A percentile compares a stretch with the other conserved stretches of the same genome.
These are phyloP conservation scores for Andrena fulva DNA, from an alignment of 2,888 invertebrate species.

Conservation along the genomic window DNA sequence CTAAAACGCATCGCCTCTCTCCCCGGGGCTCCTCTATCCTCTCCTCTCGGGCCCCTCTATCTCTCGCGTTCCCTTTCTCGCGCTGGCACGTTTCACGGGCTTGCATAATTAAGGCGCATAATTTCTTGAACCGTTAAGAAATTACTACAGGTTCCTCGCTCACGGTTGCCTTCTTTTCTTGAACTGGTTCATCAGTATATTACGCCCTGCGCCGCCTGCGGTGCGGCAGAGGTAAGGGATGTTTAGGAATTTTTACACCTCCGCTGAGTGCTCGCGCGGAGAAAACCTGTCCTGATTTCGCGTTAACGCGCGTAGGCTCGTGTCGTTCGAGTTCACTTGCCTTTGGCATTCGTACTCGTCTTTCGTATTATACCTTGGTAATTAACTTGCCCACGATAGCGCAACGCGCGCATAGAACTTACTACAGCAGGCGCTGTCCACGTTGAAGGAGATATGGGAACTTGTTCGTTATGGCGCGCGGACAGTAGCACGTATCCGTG, in stretches of 20 bases:
- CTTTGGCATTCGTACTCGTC: conserved; percentile 26
- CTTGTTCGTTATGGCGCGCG: background rate
- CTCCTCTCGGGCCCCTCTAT: background rate
- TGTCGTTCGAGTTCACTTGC: conserved; percentile 25
- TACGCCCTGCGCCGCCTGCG: conserved; percentile 28
- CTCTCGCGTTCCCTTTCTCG: conserved; percentile 7
- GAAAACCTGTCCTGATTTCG: conserved; percentile 66
- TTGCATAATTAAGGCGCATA: conserved; percentile 68
- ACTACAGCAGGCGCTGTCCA: background rate
- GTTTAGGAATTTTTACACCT: conserved; percentile 44
- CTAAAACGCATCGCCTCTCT: conserved; percentile 57
- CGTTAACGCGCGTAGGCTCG: conserved; percentile 38
- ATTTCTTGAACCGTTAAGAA: conserved; percentile 71
- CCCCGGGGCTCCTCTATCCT: conserved; percentile 1
- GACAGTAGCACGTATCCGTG: background rate
- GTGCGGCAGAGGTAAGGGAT: conserved; percentile 30
- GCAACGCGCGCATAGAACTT: conserved; percentile 12
- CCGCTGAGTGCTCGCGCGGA: background rate
- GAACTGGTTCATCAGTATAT: conserved; percentile 69
- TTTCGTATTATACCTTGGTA: conserved; percentile 40
- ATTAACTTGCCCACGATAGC: conserved; percentile 36
- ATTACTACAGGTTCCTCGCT: conserved; percentile 54
- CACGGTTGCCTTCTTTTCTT: conserved; percentile 55
- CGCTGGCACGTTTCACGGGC: conserved; percentile 29
- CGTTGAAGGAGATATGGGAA: background rate